Evolutionary conservation across 92 coral and sea anemone species (phyloP), one percentile per base, ranked within the genome.

Genomic region (Umimayanthus chanpuru): DNA sequence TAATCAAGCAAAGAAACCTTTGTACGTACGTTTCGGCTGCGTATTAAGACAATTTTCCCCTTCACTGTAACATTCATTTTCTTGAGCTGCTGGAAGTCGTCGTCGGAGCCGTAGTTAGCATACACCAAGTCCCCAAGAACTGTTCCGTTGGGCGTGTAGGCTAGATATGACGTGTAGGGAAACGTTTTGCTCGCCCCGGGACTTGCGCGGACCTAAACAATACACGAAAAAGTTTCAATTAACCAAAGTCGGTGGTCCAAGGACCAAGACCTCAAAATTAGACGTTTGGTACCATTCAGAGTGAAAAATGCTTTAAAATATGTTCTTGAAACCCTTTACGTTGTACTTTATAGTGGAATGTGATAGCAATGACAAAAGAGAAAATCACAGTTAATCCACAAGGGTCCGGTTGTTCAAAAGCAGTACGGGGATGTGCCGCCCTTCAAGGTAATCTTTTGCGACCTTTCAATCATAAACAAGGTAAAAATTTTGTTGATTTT

Each of bases 111-210:
- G 67, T 70, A 92, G 88, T 97, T 97, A 9, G 93, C 98, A 89
- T 97, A 97, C 73, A 97, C 90, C 79, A 97, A 88, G 77, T 94
- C 96, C 6, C 96, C 99, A 50, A 78, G 84, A 9, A 97, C 96
- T 18, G 95, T 92, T 8, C 95, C 95, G 85, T 90, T 91, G 56
- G 93, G 95, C 8, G 98, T 91, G 86, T 94, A 97, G 8, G 98
- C 99, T 81, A 94, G 86, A 83, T 94, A 97, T 14, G 98, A 92
- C 65, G 90, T 94, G 86, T 89, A 92, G 5, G 92, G 90, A 38
- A 89, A 90, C 15, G 93, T 88, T 39, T 91, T 77, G 39, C 80
- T 75, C 28, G 88, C 86, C 67, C 85, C 66, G 32, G 98, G 98
- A 15, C 86, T 94, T 4, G 77, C 87, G 36, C 47, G 87, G 78